Percentiles rank a stretch among this genome's conserved stretches.
Evolutionary conservation across 2,113 vertebrate genomes (phyloP).

Genomic region (Aplodontia rufa): DNA sequence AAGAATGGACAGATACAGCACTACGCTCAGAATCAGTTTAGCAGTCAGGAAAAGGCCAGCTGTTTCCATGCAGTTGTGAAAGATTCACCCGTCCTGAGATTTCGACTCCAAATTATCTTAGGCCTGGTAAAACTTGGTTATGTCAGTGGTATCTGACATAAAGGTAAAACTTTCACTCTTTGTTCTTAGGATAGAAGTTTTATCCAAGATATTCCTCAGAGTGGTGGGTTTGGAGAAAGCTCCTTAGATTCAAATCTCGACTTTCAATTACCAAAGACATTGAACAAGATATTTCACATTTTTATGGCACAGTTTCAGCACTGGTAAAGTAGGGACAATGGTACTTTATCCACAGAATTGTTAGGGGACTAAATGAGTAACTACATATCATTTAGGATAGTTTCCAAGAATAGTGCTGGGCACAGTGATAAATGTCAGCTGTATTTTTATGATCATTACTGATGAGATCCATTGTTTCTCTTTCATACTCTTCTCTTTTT

Average conservation of each 20-base stretch:
- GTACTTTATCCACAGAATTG: neutral
- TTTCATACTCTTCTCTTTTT: neutral
- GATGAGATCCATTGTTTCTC: neutral
- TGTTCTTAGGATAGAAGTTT: neutral
- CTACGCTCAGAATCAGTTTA: neutral
- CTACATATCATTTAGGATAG: neutral
- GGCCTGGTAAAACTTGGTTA: neutral
- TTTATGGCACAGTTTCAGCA: neutral
- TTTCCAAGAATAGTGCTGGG: neutral
- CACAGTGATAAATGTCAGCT: neutral
- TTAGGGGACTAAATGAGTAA: neutral
- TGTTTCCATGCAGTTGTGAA: slow-evolving; percentile 51
- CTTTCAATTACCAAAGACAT: neutral
- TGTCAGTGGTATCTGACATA: slow-evolving; percentile 36
- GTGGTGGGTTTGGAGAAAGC: neutral
- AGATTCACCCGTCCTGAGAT: neutral
- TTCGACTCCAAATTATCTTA: slow-evolving; percentile 64
- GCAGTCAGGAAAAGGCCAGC: neutral
- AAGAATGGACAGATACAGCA: neutral
- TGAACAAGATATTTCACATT: neutral
- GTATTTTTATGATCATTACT: neutral
- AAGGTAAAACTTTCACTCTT: neutral
- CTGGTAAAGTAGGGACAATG: neutral
- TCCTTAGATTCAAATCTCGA: neutral
- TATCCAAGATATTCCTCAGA: neutral